Conservation (phyloP, 2,797 vertebrate genomes). For the Mallotus villosus region DNA sequence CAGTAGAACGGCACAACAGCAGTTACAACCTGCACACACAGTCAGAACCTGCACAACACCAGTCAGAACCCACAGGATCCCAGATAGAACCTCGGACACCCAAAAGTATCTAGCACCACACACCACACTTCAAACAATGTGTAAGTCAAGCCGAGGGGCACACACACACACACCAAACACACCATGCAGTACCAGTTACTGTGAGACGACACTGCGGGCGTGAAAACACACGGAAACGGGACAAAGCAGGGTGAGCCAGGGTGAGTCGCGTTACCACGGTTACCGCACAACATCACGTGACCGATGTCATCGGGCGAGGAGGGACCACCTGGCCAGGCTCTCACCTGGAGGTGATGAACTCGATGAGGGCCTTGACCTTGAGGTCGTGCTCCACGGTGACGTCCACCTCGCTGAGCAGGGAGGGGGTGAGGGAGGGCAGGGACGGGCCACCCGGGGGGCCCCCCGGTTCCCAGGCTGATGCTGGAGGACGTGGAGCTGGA, state of each 20-base stretch:
- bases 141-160: slow-evolving; percentile 44
- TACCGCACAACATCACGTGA: too few species aligned
- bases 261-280: too few species aligned
- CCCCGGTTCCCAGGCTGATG: slow-evolving; percentile 85
- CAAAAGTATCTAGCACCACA: background rate
- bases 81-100: slow-evolving; percentile 5
- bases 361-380: slow-evolving; percentile 95
- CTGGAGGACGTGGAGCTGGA: slow-evolving; percentile 98
- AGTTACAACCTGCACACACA: too few species aligned
- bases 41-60: background rate
- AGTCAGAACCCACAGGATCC: slow-evolving; percentile 20
- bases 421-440: slow-evolving; percentile 80
- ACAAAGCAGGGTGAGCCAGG: too few species aligned
- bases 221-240: too few species aligned
- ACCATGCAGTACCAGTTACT: background rate
- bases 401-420: slow-evolving; percentile 88
- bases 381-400: slow-evolving; percentile 90
- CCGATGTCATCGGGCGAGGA: too few species aligned
- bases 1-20: too few species aligned
- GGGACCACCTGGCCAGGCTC: background rate
- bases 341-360: slow-evolving; percentile 98
- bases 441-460: slow-evolving; percentile 70
- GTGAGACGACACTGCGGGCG: background rate
- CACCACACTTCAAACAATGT: slow-evolving; percentile 69
- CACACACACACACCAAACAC: too few species aligned